These are phyloP conservation scores for Xiphias gladius DNA, from an alignment of 2,113 vertebrate species.

Conservation along the genomic window DNA sequence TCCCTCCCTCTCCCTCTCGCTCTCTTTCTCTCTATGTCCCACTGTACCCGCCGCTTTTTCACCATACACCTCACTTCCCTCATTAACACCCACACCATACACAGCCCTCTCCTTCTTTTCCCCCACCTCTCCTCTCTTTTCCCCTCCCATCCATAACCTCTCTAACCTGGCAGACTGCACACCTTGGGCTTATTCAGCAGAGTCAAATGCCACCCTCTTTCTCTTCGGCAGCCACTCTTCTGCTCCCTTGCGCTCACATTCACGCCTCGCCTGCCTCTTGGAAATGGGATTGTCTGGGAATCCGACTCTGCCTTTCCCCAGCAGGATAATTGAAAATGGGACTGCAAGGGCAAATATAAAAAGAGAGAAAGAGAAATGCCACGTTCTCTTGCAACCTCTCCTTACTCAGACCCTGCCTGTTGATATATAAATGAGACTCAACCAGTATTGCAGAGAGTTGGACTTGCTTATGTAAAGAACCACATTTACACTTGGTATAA, in stretches of 20 bases:
- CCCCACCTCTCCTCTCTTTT: not conserved
- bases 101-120: not conserved
- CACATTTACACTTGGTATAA: not conserved
- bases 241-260: conserved; percentile 91
- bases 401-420: conserved; percentile 30
- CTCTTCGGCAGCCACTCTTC: conserved; percentile 89
- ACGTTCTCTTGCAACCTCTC: conserved; percentile 26
- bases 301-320: conserved; percentile 59
- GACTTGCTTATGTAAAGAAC: not conserved
- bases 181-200: conserved; percentile 98
- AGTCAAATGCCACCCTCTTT: conserved; percentile 92
- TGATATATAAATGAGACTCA: conserved; percentile 35
- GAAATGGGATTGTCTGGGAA: conserved; percentile 83
- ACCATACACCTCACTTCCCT: conserved; percentile 41
- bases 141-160: conserved; percentile 79
- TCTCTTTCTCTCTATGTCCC: not conserved
- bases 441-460: not conserved
- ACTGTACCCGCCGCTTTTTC: conserved; percentile 27
- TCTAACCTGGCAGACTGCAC: conserved; percentile 88
- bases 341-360: conserved; percentile 60
- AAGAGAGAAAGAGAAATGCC: conserved; percentile 52
- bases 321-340: conserved; percentile 79
- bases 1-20: conserved; percentile 78
- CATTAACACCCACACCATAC: conserved; percentile 52
- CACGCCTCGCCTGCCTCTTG: conserved; percentile 89